Conservation (phyloP, 1,140 invertebrate genomes). For the Lineus longissimus region DNA sequence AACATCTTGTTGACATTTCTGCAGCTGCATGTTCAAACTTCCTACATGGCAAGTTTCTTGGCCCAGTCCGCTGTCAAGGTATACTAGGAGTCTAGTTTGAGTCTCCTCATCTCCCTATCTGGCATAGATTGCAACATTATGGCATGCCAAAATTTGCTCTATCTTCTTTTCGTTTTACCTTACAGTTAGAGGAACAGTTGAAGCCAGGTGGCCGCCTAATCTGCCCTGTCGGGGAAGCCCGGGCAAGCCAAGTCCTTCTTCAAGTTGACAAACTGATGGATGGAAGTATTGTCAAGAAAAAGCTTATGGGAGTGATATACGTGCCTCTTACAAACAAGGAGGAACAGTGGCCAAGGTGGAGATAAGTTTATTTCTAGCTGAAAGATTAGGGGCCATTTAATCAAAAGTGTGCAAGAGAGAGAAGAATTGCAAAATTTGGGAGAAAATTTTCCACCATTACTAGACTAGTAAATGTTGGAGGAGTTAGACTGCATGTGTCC, state of each 20-base stretch:
- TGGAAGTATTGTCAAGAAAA: conserved; percentile 72
- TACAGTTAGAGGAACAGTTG: conserved; percentile 68
- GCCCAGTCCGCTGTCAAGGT: no score
- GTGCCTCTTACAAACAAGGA: conserved; percentile 91
- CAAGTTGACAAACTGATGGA: conserved; percentile 78
- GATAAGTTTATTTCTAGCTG: conserved; percentile 26
- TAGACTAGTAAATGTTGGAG: no score
- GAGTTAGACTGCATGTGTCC: no score
- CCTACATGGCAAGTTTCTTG: no score
- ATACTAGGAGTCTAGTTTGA: no score
- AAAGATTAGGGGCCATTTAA: no score
- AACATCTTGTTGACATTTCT: neutral
- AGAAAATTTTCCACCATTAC: no score
- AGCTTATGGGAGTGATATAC: conserved; percentile 93
- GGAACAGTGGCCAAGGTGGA: conserved; percentile 62
- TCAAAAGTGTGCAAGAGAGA: no score
- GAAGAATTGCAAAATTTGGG: no score
- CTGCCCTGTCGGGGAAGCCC: conserved; percentile 80
- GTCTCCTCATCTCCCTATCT: no score
- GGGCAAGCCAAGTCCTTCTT: conserved; percentile 45
- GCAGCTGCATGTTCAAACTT: neutral
- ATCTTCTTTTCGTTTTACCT: conserved; percentile 5
- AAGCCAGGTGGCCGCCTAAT: conserved; percentile 83
- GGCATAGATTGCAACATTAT: neutral
- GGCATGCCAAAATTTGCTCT: neutral